Percentiles rank a stretch among this genome's conserved stretches.
phyloP scores from a whole-genome alignment of 2,113 vertebrate genomes.

The Pseudorasbora parva region DNA sequence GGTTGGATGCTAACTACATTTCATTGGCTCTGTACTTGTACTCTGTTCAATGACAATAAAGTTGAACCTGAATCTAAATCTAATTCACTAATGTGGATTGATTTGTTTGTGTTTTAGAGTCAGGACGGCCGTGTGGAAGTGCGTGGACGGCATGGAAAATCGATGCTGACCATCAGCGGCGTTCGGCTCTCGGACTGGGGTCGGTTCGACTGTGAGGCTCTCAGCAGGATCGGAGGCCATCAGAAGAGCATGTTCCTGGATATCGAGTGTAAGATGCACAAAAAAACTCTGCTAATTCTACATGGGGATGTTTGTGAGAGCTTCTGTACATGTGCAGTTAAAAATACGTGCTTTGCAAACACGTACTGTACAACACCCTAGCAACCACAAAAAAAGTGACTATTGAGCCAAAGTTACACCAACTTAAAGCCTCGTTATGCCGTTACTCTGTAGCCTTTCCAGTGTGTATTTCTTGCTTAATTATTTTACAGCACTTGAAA shows the following conservation, averaged over 20 bases:
- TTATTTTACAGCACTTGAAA: background rate
- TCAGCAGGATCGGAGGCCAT: conserved; percentile 92
- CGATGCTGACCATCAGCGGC: conserved; percentile 86
- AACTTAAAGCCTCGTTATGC: too few species aligned
- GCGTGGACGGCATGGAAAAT: conserved; percentile 86
- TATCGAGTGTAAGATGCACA: conserved; percentile 85
- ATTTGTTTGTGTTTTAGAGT: conserved; percentile 76
- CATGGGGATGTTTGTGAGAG: too few species aligned
- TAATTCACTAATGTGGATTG: background rate
- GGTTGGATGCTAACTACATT: too few species aligned
- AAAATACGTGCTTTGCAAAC: too few species aligned
- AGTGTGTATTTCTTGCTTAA: background rate
- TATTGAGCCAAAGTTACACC: too few species aligned
- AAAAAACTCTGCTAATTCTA: background rate
- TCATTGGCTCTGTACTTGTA: too few species aligned
- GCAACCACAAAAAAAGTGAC: background rate
- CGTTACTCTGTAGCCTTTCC: background rate
- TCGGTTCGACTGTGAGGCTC: conserved; percentile 93
- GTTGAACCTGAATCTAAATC: too few species aligned
- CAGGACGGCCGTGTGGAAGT: conserved; percentile 90
- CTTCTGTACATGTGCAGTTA: too few species aligned
- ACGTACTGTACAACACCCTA: background rate
- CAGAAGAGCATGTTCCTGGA: conserved; percentile 98
- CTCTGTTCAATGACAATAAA: too few species aligned
- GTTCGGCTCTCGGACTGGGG: conserved; percentile 87